These are phyloP conservation scores for Thymelicus lineola DNA, from an alignment of 2,888 invertebrate species.

Conservation along the genomic window DNA sequence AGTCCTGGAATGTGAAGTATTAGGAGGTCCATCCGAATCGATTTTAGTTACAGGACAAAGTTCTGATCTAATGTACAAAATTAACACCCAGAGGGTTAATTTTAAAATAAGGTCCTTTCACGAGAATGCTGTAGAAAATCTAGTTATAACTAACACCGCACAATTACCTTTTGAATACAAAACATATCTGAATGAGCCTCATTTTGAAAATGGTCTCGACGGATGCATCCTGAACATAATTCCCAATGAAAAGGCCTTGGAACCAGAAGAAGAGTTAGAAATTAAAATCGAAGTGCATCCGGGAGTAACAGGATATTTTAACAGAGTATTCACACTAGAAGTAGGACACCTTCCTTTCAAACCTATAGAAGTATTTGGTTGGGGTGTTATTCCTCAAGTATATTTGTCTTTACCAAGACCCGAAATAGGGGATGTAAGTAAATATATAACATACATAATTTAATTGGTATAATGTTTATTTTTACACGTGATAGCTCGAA, in stretches of 20 bases:
- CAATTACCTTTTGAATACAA: constrained; percentile 73
- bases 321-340: constrained; percentile 76
- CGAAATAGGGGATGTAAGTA: constrained; percentile 57
- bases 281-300: constrained; percentile 81
- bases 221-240: constrained; percentile 74
- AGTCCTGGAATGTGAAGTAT: constrained; percentile 79
- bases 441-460: not conserved
- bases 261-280: constrained; percentile 66
- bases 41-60: constrained; percentile 80
- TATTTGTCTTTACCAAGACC: constrained; percentile 79
- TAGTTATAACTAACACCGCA: constrained; percentile 79
- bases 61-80: constrained; percentile 76
- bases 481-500: no score
- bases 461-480: no score
- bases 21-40: constrained; percentile 83
- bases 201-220: constrained; percentile 64
- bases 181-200: constrained; percentile 65
- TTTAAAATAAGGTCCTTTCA: constrained; percentile 78
- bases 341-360: constrained; percentile 83
- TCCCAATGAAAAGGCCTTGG: constrained; percentile 71
- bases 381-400: constrained; percentile 86
- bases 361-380: constrained; percentile 81
- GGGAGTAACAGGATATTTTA: constrained; percentile 83
- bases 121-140: constrained; percentile 64
- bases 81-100: constrained; percentile 73